A percentile compares a stretch with the other conserved stretches of the same genome.
phyloP scores from a whole-genome alignment of 2,888 invertebrate genomes.

The Bellardia pandia region DNA sequence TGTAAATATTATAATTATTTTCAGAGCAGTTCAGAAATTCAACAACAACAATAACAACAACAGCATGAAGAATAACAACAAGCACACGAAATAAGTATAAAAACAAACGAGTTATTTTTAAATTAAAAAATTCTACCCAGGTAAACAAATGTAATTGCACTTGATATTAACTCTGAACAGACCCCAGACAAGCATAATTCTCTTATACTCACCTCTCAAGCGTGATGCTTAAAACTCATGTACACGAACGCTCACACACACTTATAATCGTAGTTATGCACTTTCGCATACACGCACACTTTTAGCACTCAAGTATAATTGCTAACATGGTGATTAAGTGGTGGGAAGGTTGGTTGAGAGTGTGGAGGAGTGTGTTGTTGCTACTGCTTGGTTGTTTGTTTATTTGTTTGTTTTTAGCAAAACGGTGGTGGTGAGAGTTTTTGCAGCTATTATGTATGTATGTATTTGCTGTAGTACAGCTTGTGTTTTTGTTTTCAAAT shows the following conservation, averaged over 20 bases:
- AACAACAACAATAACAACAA: neutral
- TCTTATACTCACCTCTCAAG: conserved; percentile 14
- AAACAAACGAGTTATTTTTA: conserved; percentile 61
- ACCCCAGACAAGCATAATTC: conserved; percentile 61
- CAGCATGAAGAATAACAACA: too few species aligned
- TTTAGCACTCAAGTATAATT: conserved; percentile 53
- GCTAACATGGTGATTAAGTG: conserved; percentile 60
- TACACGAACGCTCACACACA: neutral
- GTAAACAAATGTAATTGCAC: conserved; percentile 71
- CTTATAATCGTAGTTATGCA: neutral
- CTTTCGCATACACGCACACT: neutral
- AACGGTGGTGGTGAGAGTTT: neutral
- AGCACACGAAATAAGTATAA: neutral
- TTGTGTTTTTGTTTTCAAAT: neutral
- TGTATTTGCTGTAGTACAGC: neutral
- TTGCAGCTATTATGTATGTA: conserved; percentile 5
- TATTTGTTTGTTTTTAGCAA: neutral
- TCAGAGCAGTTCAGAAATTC: conserved; percentile 22
- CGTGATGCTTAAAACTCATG: neutral
- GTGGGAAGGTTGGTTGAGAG: neutral
- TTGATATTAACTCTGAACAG: conserved; percentile 60
- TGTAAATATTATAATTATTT: conserved; percentile 63
- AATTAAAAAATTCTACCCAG: conserved; percentile 70
- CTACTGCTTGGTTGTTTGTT: neutral
- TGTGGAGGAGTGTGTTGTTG: neutral